These are phyloP conservation scores for Enteromius trimaculatus DNA, from an alignment of 2,797 vertebrate species.

Conservation along the genomic window DNA sequence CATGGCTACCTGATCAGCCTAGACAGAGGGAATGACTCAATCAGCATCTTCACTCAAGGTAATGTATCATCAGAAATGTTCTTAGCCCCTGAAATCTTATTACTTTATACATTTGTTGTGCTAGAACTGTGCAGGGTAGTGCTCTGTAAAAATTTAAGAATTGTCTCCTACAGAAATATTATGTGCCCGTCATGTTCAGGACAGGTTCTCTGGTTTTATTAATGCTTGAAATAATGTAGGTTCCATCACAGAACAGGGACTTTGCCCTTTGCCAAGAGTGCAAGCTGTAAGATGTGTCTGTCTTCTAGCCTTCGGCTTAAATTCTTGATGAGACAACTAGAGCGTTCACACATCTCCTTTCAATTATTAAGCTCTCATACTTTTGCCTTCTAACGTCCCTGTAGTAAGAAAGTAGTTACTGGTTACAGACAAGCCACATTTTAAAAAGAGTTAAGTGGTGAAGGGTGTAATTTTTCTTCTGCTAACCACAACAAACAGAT, in stretches of 20 bases:
- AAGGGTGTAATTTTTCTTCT: neutral
- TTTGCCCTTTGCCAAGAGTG: constrained; percentile 51
- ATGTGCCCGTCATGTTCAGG: neutral
- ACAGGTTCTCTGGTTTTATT: constrained; percentile 1
- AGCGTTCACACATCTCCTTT: constrained; percentile 58
- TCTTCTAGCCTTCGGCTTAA: constrained; percentile 43
- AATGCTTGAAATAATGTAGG: constrained; percentile 33
- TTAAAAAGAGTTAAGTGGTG: neutral
- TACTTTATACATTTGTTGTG: neutral
- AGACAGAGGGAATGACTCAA: constrained; percentile 87
- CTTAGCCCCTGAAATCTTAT: neutral
- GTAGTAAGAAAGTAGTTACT: neutral
- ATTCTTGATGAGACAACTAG: constrained; percentile 48
- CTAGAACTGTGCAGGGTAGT: neutral
- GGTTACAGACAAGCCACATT: constrained; percentile 13
- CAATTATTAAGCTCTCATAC: constrained; percentile 66
- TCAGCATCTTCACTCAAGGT: constrained; percentile 92
- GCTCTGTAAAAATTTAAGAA: neutral
- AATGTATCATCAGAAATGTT: constrained; percentile 59
- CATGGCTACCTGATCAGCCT: constrained; percentile 89
- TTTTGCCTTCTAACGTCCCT: constrained; percentile 41
- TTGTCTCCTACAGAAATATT: neutral
- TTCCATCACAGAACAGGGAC: constrained; percentile 20
- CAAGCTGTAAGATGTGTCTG: constrained; percentile 44
- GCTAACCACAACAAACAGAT: neutral